Base-by-base conservation (phyloP, 2,797 vertebrate genomes). In the Silurus aristotelis region DNA sequence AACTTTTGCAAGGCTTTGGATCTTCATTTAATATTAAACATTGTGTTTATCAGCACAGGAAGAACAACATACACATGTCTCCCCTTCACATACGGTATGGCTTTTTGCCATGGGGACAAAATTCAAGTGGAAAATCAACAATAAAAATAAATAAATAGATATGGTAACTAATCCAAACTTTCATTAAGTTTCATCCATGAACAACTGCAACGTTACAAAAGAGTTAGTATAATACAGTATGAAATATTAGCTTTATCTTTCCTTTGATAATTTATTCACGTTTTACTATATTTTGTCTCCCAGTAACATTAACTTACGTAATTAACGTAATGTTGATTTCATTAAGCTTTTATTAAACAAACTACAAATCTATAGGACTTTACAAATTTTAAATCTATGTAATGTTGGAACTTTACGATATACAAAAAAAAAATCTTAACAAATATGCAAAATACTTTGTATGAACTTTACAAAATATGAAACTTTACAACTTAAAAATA, bases 21-120 rank as follows among this genome's bases (percentile, higher is more conserved):
- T 85, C 82, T 76, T 76, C 88, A 87, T 85, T 90, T 86, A 90
- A 70, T 82, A 92, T 86, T 90, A 87, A 87, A 67, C 61, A 61
- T 22, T 22, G 10, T 38, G 27, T 82, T 82, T 82, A 58, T 82
- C 56, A 56, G 66, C 25, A 70, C 10, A 38, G n/a, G 55, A 81
- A 81, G 60, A 25, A 52, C 78, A 19, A 27, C 17, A 67, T 27
- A 25, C 8, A 5, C 8, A 25, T 3, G 19, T 66, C 27, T 66
- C 17, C 0, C 15, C 46, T 55, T 4, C n/a, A 20, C n/a, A 55
- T 55, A 14, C 38, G 38, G 48, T 52, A 7, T 19, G 19, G 63
- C 46, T 80, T 38, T 27, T 56, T 22, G 8, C 25, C 48, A 14
- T 58, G 27, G 19, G 8, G 52, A 17, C 25, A 56, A 20, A 38